Conservation (phyloP, 1,140 invertebrate species). For the Lasioglossum albipes region DNA sequence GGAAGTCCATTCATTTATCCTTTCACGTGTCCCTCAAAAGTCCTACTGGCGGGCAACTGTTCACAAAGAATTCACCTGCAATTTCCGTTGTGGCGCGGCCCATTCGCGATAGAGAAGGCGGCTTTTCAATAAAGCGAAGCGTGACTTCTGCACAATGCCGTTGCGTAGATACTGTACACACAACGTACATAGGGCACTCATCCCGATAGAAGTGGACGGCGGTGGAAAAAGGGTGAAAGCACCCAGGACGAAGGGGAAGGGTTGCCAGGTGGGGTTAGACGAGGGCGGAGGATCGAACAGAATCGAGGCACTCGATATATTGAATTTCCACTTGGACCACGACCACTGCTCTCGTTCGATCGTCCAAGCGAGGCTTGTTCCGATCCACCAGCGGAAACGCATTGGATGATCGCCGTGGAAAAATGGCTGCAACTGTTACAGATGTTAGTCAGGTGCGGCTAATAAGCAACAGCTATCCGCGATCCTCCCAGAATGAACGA, state of each 20-base stretch:
- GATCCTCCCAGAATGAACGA: neutral
- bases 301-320: constrained; percentile 42
- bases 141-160: constrained; percentile 46
- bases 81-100: constrained; percentile 50
- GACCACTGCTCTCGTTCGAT: constrained; percentile 31
- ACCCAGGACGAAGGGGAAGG: no score
- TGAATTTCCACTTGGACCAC: constrained; percentile 56
- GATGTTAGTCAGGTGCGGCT: constrained; percentile 4
- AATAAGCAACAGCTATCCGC: constrained; percentile 11
- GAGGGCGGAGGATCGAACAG: constrained; percentile 1
- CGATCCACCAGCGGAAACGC: constrained; percentile 13
- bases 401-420: constrained; percentile 20
- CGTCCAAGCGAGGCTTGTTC: constrained; percentile 9
- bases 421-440: constrained; percentile 8
- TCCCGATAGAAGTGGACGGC: constrained; percentile 33
- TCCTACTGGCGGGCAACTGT: constrained; percentile 18
- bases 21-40: constrained; percentile 15
- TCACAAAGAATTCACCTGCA: constrained; percentile 64
- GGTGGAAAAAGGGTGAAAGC: neutral
- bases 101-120: constrained; percentile 43
- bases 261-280: neutral
- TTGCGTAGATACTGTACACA: constrained; percentile 40
- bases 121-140: constrained; percentile 62
- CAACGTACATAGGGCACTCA: constrained; percentile 39
- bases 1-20: constrained; percentile 33